Evolutionary conservation across 2,888 invertebrate species (phyloP).

Genomic region (Cephus pulcher): DNA sequence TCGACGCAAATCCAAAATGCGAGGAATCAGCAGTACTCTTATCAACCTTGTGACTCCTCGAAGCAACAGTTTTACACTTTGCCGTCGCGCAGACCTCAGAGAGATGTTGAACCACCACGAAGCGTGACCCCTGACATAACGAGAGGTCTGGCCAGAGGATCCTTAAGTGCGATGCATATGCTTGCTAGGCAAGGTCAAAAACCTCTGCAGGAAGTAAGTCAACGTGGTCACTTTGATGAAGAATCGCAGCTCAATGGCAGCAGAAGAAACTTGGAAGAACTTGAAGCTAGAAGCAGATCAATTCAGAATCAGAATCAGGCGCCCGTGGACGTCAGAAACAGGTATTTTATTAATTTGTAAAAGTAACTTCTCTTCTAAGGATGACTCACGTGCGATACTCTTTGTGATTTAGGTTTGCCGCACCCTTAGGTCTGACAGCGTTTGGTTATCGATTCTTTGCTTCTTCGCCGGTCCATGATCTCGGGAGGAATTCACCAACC

Average conservation of each 20-base stretch:
- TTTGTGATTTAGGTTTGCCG: constrained; percentile 46
- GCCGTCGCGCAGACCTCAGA: constrained; percentile 66
- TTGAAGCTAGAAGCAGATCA: constrained; percentile 35
- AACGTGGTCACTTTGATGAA: constrained; percentile 25
- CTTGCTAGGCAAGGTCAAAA: constrained; percentile 55
- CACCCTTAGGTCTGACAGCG: constrained; percentile 54
- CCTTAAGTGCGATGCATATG: constrained; percentile 54
- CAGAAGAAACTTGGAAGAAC: constrained; percentile 35
- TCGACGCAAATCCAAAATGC: constrained; percentile 37
- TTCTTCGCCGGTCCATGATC: constrained; percentile 50
- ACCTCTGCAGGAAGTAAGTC: constrained; percentile 32
- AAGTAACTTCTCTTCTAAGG: neutral
- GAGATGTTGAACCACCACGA: constrained; percentile 63
- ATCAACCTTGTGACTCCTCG: constrained; percentile 6
- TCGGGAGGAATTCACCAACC: constrained; percentile 39
- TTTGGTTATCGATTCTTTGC: constrained; percentile 61
- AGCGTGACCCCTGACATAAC: constrained; percentile 70
- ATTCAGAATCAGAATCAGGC: constrained; percentile 39
- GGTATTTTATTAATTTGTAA: constrained; percentile 32
- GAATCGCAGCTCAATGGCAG: constrained; percentile 38
- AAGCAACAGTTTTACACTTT: constrained; percentile 64
- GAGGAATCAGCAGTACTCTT: constrained; percentile 42
- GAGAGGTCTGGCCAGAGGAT: constrained; percentile 61
- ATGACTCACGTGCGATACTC: neutral
- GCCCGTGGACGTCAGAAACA: constrained; percentile 54